Conservation (phyloP, 2,113 vertebrate species). For the Lipotes vexillifer region DNA sequence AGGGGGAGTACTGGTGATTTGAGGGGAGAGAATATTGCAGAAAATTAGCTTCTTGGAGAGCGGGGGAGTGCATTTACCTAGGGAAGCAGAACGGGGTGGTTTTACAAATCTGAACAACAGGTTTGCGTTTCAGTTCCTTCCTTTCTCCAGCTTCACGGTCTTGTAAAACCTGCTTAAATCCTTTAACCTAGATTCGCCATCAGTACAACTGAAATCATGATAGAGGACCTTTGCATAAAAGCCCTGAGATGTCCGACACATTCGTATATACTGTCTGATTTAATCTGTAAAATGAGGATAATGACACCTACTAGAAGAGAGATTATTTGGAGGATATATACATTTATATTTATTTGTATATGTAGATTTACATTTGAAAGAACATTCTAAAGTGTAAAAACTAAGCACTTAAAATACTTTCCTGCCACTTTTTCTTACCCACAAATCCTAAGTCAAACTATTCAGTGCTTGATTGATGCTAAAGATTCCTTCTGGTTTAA, state of each 20-base stretch:
- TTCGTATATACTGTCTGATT: neutral
- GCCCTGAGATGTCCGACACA: neutral
- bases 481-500: neutral
- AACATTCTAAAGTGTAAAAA: neutral
- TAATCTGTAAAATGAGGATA: neutral
- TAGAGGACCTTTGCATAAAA: neutral
- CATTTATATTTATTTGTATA: neutral
- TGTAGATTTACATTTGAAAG: neutral
- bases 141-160: neutral
- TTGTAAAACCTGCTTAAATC: neutral
- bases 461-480: neutral
- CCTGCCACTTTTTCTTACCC: neutral
- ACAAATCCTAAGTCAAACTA: neutral
- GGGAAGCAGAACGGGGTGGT: neutral
- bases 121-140: neutral
- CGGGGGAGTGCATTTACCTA: neutral
- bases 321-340: neutral
- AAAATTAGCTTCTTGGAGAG: neutral
- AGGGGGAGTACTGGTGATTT: neutral
- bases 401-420: neutral
- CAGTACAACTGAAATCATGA: neutral
- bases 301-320: neutral
- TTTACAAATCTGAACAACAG: neutral
- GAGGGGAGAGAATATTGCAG: neutral
- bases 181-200: neutral